phyloP scores from a whole-genome alignment of 2,113 vertebrate species.

The Thomomys bottae region DNA sequence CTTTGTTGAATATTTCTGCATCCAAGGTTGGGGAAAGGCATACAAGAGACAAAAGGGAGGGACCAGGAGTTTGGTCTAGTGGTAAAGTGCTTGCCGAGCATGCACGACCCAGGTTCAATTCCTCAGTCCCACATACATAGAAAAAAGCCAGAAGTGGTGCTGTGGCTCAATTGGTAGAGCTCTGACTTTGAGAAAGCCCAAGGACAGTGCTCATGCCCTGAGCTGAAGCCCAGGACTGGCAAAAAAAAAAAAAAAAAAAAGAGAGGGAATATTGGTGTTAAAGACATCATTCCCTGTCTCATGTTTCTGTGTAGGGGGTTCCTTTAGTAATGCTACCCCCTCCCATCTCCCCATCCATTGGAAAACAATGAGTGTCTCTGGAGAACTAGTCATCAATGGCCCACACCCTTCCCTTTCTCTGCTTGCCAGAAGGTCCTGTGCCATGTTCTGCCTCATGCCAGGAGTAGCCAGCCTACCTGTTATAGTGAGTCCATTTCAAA shows the following conservation, averaged over 20 bases:
- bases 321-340: not conserved
- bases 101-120: too few species aligned
- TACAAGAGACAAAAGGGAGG: not conserved
- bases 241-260: too few species aligned
- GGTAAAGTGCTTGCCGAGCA: too few species aligned
- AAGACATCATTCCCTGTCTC: not conserved
- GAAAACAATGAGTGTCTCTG: not conserved
- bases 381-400: not conserved
- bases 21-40: accelerated
- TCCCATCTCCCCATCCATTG: not conserved
- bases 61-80: too few species aligned
- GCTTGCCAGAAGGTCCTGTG: not conserved
- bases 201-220: too few species aligned
- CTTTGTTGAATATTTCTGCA: not conserved
- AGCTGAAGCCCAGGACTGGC: too few species aligned
- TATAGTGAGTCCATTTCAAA: not conserved
- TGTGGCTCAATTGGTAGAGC: too few species aligned
- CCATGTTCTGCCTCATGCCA: not conserved
- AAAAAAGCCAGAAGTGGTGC: too few species aligned
- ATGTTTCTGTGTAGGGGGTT: not conserved
- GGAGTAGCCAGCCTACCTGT: not conserved
- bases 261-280: not conserved
- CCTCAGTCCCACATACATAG: too few species aligned
- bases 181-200: too few species aligned
- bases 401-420: not conserved